phyloP scores from a whole-genome alignment of 2,888 invertebrate genomes.

The Pseudanteris insignis region DNA sequence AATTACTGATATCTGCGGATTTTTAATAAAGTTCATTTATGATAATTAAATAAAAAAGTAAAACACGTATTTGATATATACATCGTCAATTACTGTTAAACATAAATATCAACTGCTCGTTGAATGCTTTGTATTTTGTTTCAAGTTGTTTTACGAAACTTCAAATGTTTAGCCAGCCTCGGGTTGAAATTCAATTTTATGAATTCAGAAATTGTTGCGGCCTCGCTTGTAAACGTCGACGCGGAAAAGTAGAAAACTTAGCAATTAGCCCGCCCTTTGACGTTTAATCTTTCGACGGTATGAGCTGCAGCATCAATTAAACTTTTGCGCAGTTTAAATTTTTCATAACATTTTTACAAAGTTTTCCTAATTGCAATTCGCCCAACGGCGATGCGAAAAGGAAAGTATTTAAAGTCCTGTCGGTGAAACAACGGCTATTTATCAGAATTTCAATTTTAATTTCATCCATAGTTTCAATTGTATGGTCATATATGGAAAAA shows the following conservation, averaged over 20 bases:
- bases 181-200: conserved; percentile 24
- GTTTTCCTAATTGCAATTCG: conserved; percentile 49
- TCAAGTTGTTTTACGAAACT: too few relatives aligned
- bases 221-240: neutral
- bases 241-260: conserved; percentile 54
- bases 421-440: neutral
- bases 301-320: conserved; percentile 54
- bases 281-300: conserved; percentile 44
- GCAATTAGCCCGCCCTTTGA: conserved; percentile 54
- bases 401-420: conserved; percentile 23
- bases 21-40: too few relatives aligned
- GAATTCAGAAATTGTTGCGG: conserved; percentile 14
- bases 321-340: conserved; percentile 59
- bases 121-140: too few relatives aligned
- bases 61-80: too few relatives aligned
- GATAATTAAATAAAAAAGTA: too few relatives aligned
- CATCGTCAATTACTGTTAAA: too few relatives aligned
- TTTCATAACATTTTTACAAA: conserved; percentile 64
- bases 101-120: too few relatives aligned
- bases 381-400: conserved; percentile 27
- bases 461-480: too few relatives aligned
- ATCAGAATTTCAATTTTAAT: neutral
- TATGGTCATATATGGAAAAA: too few relatives aligned
- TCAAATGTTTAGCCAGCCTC: too few relatives aligned
- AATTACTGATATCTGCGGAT: too few relatives aligned